Conservation (phyloP, 1,140 invertebrate genomes). For the Plutomurus gul region DNA sequence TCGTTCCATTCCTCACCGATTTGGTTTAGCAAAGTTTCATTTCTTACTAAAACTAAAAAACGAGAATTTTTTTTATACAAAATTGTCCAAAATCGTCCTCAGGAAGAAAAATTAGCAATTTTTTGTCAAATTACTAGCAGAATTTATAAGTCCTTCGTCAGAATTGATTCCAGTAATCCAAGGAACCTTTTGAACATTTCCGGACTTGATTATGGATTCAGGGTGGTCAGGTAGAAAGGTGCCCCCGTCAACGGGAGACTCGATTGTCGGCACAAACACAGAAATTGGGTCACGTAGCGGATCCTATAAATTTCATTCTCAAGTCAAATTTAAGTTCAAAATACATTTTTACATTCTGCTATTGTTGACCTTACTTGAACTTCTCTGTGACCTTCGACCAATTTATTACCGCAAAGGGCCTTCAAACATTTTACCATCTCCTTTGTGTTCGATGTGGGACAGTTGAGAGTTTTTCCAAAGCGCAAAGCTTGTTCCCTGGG, state of each 20-base stretch:
- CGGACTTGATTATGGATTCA: neutral
- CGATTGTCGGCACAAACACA: slow-evolving; percentile 43
- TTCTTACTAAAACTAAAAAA: slow-evolving; percentile 13
- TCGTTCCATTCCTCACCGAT: slow-evolving; percentile 16
- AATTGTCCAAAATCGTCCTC: neutral
- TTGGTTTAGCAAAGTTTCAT: slow-evolving; percentile 11
- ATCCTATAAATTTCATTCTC: slow-evolving; percentile 1
- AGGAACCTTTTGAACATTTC: slow-evolving; percentile 29
- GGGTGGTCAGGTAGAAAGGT: slow-evolving; percentile 40
- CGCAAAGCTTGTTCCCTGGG: slow-evolving; percentile 56
- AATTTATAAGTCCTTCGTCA: slow-evolving; percentile 37
- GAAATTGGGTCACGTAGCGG: neutral
- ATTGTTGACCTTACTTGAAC: neutral
- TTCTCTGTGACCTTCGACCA: slow-evolving; percentile 35
- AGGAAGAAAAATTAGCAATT: neutral
- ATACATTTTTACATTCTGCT: neutral
- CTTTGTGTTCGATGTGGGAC: slow-evolving; percentile 39
- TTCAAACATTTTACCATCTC: slow-evolving; percentile 49
- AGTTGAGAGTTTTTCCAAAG: slow-evolving; percentile 57
- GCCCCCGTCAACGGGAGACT: slow-evolving; percentile 17
- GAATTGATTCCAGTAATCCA: slow-evolving; percentile 33
- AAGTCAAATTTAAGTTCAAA: neutral
- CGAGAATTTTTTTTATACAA: neutral
- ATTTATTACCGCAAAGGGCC: neutral
- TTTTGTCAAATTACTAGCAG: neutral